A percentile compares a stretch with the other conserved stretches of the same genome.
phyloP scores from a whole-genome alignment of 2,888 invertebrate species.

The Dolichopus griseipennis region DNA sequence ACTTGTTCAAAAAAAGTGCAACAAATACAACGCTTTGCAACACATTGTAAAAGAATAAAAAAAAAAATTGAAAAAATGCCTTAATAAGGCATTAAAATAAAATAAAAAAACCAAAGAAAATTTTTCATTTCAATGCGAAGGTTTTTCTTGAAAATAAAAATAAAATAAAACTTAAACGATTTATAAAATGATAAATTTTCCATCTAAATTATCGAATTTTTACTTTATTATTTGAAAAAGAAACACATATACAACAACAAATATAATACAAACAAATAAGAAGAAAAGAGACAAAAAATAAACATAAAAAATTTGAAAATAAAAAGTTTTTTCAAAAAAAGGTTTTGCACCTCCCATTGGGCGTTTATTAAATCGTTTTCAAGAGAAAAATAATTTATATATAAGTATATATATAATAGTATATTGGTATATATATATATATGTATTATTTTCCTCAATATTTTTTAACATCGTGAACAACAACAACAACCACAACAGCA shows the following conservation, averaged over 20 bases:
- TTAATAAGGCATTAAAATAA: no score
- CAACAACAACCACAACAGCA: no score
- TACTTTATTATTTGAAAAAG: not conserved
- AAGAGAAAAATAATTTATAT: no score
- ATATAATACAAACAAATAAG: not conserved
- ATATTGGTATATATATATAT: no score
- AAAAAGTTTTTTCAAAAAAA: not conserved
- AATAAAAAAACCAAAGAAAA: no score
- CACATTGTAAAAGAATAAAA: not conserved
- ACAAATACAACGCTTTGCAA: no score
- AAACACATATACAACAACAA: not conserved
- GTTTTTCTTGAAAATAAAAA: slow-evolving; percentile 5
- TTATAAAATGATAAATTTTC: no score
- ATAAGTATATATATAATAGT: no score
- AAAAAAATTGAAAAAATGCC: slow-evolving; percentile 2
- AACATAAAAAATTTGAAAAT: not conserved
- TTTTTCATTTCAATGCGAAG: no score
- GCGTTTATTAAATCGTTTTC: slow-evolving; percentile 5
- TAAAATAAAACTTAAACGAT: not conserved
- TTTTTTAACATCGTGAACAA: no score
- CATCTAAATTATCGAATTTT: not conserved
- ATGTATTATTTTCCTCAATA: no score
- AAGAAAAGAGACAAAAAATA: not conserved
- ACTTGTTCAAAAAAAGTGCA: not conserved
- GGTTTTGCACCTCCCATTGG: slow-evolving; percentile 8